These are phyloP conservation scores for Chelon labrosus DNA, from an alignment of 2,797 vertebrate genomes.

Conservation along the genomic window DNA sequence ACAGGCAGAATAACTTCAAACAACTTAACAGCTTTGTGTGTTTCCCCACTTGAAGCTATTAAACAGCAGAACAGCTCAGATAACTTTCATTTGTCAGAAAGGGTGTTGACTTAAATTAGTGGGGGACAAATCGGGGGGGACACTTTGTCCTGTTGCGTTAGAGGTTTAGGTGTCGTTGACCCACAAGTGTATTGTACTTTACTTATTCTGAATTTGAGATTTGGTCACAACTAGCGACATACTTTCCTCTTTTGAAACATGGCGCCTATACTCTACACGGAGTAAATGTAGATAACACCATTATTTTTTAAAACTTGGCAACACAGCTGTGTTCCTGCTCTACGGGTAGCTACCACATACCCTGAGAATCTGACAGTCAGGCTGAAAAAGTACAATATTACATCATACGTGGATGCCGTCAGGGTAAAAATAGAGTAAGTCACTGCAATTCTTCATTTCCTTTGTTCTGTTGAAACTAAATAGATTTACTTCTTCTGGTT, in stretches of 20 bases:
- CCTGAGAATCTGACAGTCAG: not conserved
- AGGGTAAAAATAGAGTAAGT: not conserved
- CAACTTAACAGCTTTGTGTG: not conserved
- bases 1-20: constrained; percentile 20
- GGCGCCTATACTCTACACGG: not conserved
- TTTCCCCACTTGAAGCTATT: not conserved
- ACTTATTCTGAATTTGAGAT: not conserved
- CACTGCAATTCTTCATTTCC: not conserved
- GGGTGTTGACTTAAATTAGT: not conserved
- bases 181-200: not conserved
- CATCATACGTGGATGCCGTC: constrained; percentile 11
- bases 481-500: not conserved
- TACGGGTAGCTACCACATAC: too few species aligned
- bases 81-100: not conserved
- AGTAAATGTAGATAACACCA: too few species aligned
- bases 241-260: not conserved
- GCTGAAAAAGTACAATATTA: constrained; percentile 22
- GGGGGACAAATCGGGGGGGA: not conserved
- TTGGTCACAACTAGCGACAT: not conserved
- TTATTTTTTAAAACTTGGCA: not conserved
- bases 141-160: not conserved
- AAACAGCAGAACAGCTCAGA: not conserved
- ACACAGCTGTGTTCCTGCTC: not conserved
- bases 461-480: not conserved
- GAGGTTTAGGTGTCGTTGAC: not conserved